Base-by-base conservation (phyloP, 2,888 invertebrate genomes). In the Prosapia bicincta region DNA sequence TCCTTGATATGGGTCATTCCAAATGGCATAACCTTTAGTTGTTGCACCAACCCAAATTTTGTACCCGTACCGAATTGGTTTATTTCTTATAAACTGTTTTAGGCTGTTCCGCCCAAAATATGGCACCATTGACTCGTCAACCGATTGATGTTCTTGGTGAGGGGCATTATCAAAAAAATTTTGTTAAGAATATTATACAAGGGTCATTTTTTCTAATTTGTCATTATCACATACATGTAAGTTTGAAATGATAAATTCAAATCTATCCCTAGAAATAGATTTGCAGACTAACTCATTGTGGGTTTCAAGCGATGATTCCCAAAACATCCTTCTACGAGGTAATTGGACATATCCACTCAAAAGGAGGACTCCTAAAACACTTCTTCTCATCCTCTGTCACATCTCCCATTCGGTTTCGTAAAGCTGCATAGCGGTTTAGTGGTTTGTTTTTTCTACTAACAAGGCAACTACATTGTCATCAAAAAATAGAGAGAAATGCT, bases 61-160 rank as follows among this genome's bases (percentile, higher is more conserved):
- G n/a, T n/a, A n/a, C n/a, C n/a, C n/a, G n/a, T 28, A 28, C 3
- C 3, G 9, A 6, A 28, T 28, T 28, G 28, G 28, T 28, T 28
- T n/a, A n/a, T 28, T 28, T 9, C 24, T 26, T 20, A 74, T 74
- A 13, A 69, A 76, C 30, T 73, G 76, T 72, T 76, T 76, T 20
- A 65, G 38, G n/a, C 68, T 26, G 54, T 76, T 72, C 30, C 65
- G 25, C 20, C 72, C 76, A 54, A 73, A 73, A 24, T 76, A 76
- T 30, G 73, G 72, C 0, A 76, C 69, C 66, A 73, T 73, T 43
- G 72, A 38, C 68, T 73, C 72, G 3, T 76, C 38, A 20, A 76
- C 71, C 20, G 68, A 72, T 3, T 67, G 68, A 1, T 30, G 24
- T 54, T 73, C 26, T 30, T 68, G 20, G 25, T 66, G 0, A 54